Evolutionary conservation across 2,113 vertebrate genomes (phyloP), one percentile per base, ranked within the genome.

Genomic region (Excalfactoria chinensis): DNA sequence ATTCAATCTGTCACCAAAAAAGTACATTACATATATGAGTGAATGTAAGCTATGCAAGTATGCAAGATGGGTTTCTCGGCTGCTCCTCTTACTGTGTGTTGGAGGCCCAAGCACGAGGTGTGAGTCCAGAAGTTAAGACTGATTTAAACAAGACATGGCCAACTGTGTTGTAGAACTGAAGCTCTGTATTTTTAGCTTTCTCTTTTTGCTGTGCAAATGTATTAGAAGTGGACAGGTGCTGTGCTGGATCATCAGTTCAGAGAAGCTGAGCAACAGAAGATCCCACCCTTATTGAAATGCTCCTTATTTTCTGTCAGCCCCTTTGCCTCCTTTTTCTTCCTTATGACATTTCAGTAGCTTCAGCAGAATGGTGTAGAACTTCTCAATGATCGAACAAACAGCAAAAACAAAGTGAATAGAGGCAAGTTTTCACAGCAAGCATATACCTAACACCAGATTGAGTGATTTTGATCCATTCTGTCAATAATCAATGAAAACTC

Each of bases 1-100:
- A 92, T 86, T 88, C 82, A 78, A 9, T 78, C 90, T 95, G 88
- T 80, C 83, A 93, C 49, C 43, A 86, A 66, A 43, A 53, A 91
- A 84, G 56, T 53, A 87, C 94, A 89, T 68, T 26, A 51, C 43
- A 51, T 23, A 16, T 26, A 87, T 9, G 41, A 30, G 55, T 58
- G 70, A 44, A 73, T 22, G 32, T 59, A 71, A 93, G 69, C n/a
- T 41, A 41, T 26, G 55, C 73, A 41, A 26, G 63, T 13, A 85
- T 37, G 49, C 13, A 28, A 28, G 73, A 79, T 28, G 1, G 2
- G 53, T 32, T 63, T 70, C 80, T 80, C 34, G 69, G 84, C 71
- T 63, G 34, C 60, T 67, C 25, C 26, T 69, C 67, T 62, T 80
- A 63, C 70, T 44, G 3, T 7, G 32, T 5, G 0, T 23, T 72